Conservation (phyloP, 2,113 vertebrate genomes). For the Xiphophorus couchianus region DNA sequence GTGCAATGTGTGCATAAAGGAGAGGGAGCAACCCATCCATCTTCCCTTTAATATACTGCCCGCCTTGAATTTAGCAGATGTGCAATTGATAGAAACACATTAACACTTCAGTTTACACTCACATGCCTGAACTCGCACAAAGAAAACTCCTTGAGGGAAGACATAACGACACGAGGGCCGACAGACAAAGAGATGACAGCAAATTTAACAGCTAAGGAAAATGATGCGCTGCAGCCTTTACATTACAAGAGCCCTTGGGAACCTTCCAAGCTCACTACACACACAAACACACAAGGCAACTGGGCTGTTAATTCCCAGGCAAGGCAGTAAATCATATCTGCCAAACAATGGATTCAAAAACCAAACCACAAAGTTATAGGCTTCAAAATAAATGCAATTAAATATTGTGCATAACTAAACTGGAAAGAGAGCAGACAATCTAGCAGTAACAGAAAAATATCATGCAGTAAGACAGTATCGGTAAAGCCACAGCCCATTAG, state of each 20-base stretch:
- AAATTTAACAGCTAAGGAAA: conserved; percentile 49
- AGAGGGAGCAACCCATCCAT: conserved; percentile 57
- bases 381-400: conserved; percentile 14
- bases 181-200: conserved; percentile 42
- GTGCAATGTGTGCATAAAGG: conserved; percentile 32
- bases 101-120: conserved; percentile 30
- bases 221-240: conserved; percentile 38
- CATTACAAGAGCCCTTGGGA: conserved; percentile 41
- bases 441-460: conserved; percentile 19
- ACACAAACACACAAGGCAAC: conserved; percentile 41
- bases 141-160: conserved; percentile 46
- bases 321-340: conserved; percentile 27
- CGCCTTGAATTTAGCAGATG: conserved; percentile 47
- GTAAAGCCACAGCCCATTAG: conserved; percentile 28
- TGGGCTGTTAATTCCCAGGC: conserved; percentile 27
- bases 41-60: conserved; percentile 50
- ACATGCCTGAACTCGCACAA: conserved; percentile 35
- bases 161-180: conserved; percentile 43
- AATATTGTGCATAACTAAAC: conserved; percentile 15
- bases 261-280: conserved; percentile 29
- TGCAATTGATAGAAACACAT: conserved; percentile 38
- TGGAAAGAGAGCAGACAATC: conserved; percentile 12
- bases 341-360: conserved; percentile 24
- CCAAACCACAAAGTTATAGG: conserved; percentile 14
- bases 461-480: conserved; percentile 29